Percentiles rank a stretch among this genome's conserved stretches.
Evolutionary conservation across 2,888 invertebrate species (phyloP).

Genomic region (Elysia crispata): DNA sequence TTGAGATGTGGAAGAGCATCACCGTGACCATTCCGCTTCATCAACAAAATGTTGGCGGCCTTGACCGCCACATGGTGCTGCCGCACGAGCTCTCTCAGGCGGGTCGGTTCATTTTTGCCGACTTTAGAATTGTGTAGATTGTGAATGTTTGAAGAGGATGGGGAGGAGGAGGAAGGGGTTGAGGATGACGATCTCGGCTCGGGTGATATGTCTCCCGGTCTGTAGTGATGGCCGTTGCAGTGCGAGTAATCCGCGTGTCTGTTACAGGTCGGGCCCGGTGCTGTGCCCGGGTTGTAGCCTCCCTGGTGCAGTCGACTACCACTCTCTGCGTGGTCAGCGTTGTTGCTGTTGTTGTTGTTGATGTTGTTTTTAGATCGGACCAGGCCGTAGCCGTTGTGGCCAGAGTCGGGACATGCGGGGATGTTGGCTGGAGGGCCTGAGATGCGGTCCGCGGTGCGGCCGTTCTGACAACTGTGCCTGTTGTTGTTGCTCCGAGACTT

Average conservation of each 20-base stretch:
- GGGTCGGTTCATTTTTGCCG: slow-evolving; percentile 47
- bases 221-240: slow-evolving; percentile 31
- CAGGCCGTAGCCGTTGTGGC: not conserved
- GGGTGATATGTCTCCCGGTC: not conserved
- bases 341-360: slow-evolving; percentile 29
- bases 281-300: no score
- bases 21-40: slow-evolving; percentile 56
- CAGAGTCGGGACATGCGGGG: not conserved
- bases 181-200: slow-evolving; percentile 27
- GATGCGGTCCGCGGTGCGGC: not conserved
- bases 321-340: not conserved
- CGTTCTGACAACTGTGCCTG: not conserved
- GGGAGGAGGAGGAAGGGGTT: slow-evolving; percentile 50
- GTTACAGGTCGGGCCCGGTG: not conserved
- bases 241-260: slow-evolving; percentile 19
- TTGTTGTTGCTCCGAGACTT: not conserved
- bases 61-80: slow-evolving; percentile 73
- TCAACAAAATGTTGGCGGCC: slow-evolving; percentile 71
- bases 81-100: slow-evolving; percentile 63
- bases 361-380: slow-evolving; percentile 36
- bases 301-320: not conserved
- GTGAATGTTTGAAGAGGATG: slow-evolving; percentile 45
- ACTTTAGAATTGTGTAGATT: not conserved
- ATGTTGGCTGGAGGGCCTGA: not conserved
- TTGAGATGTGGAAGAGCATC: not conserved